phyloP scores from a whole-genome alignment of 2,113 vertebrate species.

The Menura novaehollandiae region DNA sequence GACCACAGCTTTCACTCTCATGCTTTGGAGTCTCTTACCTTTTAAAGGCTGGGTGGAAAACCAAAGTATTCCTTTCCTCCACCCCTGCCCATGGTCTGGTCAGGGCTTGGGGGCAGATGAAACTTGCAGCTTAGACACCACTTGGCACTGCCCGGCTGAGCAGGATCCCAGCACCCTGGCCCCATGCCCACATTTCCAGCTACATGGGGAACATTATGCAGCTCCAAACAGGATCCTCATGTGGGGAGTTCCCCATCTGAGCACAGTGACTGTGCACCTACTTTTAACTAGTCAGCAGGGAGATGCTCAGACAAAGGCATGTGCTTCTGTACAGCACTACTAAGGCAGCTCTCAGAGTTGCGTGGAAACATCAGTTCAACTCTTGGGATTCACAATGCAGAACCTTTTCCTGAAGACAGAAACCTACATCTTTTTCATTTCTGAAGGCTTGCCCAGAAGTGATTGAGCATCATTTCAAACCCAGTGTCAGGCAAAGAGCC shows the following conservation, averaged over 20 bases:
- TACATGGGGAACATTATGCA: not conserved
- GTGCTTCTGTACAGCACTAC: not conserved
- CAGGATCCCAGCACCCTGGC: not conserved
- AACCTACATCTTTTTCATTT: not conserved
- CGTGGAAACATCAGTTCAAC: not conserved
- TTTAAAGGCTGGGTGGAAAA: not conserved
- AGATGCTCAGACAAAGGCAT: not conserved
- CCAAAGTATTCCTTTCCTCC: not conserved
- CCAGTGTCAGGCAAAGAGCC: not conserved
- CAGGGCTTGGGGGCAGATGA: not conserved
- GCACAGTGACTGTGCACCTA: not conserved
- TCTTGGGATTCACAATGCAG: not conserved
- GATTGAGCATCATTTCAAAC: not conserved
- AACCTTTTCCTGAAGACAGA: not conserved
- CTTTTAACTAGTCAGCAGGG: not conserved
- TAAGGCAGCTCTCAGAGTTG: not conserved
- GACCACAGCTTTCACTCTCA: not conserved
- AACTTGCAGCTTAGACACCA: not conserved
- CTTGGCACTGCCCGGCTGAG: not conserved
- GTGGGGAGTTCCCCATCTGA: not conserved
- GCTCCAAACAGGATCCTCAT: not conserved
- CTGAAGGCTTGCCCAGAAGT: not conserved
- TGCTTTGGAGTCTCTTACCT: not conserved
- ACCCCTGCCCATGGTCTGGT: no score
- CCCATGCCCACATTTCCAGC: not conserved